A percentile compares a stretch with the other conserved stretches of the same genome.
Conservation (phyloP, 2,113 vertebrate genomes). For the Falco punctatus region DNA sequence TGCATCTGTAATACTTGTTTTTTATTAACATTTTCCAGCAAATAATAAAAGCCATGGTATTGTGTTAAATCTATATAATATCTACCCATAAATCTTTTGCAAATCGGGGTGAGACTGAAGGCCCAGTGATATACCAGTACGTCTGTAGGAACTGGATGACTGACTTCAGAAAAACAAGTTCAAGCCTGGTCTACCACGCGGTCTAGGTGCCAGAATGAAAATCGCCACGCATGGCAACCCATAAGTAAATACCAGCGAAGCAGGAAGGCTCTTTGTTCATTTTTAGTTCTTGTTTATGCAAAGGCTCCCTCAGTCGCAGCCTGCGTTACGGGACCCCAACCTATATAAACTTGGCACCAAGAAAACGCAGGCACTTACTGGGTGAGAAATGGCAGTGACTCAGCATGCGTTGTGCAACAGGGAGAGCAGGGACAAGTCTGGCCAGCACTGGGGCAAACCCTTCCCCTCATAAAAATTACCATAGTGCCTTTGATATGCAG, state of each 20-base stretch:
- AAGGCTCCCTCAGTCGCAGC: background rate
- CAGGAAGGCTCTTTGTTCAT: background rate
- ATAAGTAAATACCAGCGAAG: background rate
- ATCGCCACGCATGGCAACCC: rapidly evolving
- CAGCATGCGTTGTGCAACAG: background rate
- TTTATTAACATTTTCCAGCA: constrained; percentile 71
- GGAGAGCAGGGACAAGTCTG: constrained; percentile 22
- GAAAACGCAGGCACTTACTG: rapidly evolving
- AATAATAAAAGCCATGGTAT: constrained; percentile 49
- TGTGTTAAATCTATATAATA: constrained; percentile 53
- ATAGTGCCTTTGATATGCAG: constrained; percentile 41
- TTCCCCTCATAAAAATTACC: constrained; percentile 47
- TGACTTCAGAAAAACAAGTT: background rate
- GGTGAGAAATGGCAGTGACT: background rate
- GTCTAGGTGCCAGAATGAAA: background rate
- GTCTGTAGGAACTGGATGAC: background rate
- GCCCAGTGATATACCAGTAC: background rate
- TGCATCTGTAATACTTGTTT: constrained; percentile 36
- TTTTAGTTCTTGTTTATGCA: background rate
- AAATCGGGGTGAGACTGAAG: background rate
- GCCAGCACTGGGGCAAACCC: background rate
- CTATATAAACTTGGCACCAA: background rate
- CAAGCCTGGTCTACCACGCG: background rate
- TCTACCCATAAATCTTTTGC: background rate
- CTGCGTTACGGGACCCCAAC: background rate